Conservation (phyloP, 1,140 invertebrate genomes). For the Drosophila tristis region DNA sequence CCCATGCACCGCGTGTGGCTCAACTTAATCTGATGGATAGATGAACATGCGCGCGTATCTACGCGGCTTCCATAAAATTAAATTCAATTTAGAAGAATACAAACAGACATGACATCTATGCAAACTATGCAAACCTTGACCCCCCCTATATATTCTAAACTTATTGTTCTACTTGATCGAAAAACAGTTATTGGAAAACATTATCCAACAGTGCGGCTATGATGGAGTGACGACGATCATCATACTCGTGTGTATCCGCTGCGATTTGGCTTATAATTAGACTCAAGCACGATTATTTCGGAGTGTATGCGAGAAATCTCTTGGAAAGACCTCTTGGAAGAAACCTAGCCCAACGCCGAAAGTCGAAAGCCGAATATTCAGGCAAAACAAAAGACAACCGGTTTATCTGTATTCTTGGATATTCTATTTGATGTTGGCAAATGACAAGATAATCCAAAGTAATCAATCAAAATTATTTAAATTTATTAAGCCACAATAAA, state of each 20-base stretch:
- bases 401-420: conserved; percentile 83
- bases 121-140: neutral
- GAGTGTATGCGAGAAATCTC: conserved; percentile 67
- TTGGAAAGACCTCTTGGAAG: conserved; percentile 27
- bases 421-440: conserved; percentile 84
- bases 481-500: conserved; percentile 83
- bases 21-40: conserved; percentile 74
- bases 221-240: conserved; percentile 2
- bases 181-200: too few species aligned
- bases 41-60: conserved; percentile 29
- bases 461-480: conserved; percentile 84
- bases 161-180: too few species aligned
- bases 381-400: conserved; percentile 74
- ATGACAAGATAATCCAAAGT: conserved; percentile 84
- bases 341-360: conserved; percentile 49
- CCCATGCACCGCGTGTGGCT: conserved; percentile 72
- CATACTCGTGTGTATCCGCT: conserved; percentile 15
- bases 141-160: too few species aligned
- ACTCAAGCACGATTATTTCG: conserved; percentile 63
- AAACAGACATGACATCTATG: conserved; percentile 16
- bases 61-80: conserved; percentile 20
- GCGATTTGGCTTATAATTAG: conserved; percentile 57
- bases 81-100: neutral
- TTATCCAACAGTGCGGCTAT: too few species aligned
- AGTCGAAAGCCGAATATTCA: conserved; percentile 53